A percentile compares a stretch with the other conserved stretches of the same genome.
phyloP scores from a whole-genome alignment of 2,888 invertebrate genomes.

The Malacosoma neustria region DNA sequence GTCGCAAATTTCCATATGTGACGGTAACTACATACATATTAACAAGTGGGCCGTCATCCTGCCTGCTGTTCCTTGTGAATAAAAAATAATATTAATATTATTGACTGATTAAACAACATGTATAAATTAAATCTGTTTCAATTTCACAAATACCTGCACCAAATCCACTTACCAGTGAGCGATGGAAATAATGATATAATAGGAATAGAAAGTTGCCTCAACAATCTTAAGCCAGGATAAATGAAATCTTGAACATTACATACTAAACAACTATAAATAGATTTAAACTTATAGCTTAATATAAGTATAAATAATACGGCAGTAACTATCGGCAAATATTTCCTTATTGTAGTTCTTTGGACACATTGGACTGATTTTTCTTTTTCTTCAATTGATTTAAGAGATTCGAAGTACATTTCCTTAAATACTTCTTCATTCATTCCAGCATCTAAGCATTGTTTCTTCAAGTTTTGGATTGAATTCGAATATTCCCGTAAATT shows the following conservation, averaged over 20 bases:
- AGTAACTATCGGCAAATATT: neutral
- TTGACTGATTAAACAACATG: too few relatives aligned
- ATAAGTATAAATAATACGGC: slow-evolving; percentile 24
- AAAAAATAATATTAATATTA: too few relatives aligned
- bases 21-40: too few relatives aligned
- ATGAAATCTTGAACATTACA: slow-evolving; percentile 86
- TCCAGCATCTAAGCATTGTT: slow-evolving; percentile 73
- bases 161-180: slow-evolving; percentile 81
- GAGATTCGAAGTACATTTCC: slow-evolving; percentile 64
- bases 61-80: too few relatives aligned
- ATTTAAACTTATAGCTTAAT: slow-evolving; percentile 43
- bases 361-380: slow-evolving; percentile 3
- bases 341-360: neutral
- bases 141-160: too few relatives aligned
- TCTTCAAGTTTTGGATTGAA: slow-evolving; percentile 73
- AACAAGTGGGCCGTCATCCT: too few relatives aligned
- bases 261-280: slow-evolving; percentile 78
- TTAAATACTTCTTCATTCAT: slow-evolving; percentile 78
- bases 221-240: slow-evolving; percentile 84
- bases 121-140: too few relatives aligned
- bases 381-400: slow-evolving; percentile 44
- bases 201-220: slow-evolving; percentile 85
- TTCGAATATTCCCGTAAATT: slow-evolving; percentile 58
- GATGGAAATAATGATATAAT: slow-evolving; percentile 82
- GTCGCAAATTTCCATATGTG: too few relatives aligned